Percentiles rank a stretch among this genome's conserved stretches.
Conservation (phyloP, 2,797 vertebrate genomes). For the Sebastes nivosus region DNA sequence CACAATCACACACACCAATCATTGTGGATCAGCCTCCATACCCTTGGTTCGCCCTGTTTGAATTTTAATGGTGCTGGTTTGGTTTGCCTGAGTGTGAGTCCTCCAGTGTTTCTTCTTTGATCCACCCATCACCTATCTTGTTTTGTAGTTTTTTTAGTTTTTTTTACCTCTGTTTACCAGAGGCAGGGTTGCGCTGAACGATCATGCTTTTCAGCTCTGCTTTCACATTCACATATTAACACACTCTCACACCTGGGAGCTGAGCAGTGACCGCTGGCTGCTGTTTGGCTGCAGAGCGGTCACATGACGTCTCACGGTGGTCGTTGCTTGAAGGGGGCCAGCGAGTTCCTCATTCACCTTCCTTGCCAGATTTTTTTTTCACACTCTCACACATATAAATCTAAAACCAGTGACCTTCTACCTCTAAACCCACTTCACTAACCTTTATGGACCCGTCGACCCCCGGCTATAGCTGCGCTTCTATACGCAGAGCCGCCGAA, state of each 20-base stretch:
- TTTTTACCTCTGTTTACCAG: slow-evolving; percentile 7
- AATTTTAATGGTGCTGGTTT: slow-evolving; percentile 38
- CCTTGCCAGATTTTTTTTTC: slow-evolving; percentile 1
- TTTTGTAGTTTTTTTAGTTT: not conserved
- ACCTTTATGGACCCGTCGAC: slow-evolving; percentile 17
- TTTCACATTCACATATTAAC: slow-evolving; percentile 41
- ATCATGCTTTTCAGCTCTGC: slow-evolving; percentile 16
- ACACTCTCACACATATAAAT: not conserved
- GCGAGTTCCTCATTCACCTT: slow-evolving; percentile 1
- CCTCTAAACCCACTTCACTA: slow-evolving; percentile 30
- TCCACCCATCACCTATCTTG: slow-evolving; percentile 30
- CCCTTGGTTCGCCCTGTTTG: slow-evolving; percentile 45
- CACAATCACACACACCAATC: not conserved
- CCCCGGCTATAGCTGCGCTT: not conserved
- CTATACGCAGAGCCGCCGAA: slow-evolving; percentile 1
- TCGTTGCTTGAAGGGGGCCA: not conserved
- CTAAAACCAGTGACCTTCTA: slow-evolving; percentile 32
- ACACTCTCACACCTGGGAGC: slow-evolving; percentile 27
- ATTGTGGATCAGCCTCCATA: slow-evolving; percentile 20
- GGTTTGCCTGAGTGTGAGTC: not conserved
- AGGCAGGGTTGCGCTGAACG: slow-evolving; percentile 21
- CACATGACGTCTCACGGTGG: slow-evolving; percentile 8
- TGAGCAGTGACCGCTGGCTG: slow-evolving; percentile 15
- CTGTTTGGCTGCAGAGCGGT: slow-evolving; percentile 1
- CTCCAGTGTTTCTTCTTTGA: slow-evolving; percentile 31